Conservation (phyloP, 1,140 invertebrate genomes). For the Apis laboriosa region DNA sequence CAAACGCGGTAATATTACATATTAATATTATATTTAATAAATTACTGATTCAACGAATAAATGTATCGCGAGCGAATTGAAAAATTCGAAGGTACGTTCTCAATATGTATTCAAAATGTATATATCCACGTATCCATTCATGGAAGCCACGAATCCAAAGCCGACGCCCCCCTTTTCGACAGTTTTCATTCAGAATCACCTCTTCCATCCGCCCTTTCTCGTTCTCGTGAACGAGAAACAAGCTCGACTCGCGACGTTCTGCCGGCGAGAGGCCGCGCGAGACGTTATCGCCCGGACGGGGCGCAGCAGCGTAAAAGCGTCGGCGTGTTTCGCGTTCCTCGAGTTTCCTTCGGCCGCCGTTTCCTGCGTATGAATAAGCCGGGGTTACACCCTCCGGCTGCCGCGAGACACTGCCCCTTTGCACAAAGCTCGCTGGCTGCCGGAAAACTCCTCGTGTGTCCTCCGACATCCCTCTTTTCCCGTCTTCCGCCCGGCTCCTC, state of each 20-base stretch:
- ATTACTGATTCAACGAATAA: too few relatives aligned
- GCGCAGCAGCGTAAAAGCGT: conserved; percentile 54
- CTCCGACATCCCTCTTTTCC: conserved; percentile 51
- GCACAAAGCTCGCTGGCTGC: conserved; percentile 66
- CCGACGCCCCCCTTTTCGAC: not conserved
- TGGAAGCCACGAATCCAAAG: too few relatives aligned
- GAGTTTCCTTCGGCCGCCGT: conserved; percentile 74
- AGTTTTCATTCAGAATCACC: conserved; percentile 25
- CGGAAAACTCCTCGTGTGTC: conserved; percentile 72
- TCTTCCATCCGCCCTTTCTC: not conserved
- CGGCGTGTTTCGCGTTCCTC: conserved; percentile 74
- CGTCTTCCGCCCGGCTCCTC: conserved; percentile 13
- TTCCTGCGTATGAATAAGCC: conserved; percentile 78
- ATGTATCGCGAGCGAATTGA: too few relatives aligned
- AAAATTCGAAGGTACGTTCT: too few relatives aligned
- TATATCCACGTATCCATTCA: too few relatives aligned
- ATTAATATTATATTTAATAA: too few relatives aligned
- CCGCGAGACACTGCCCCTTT: conserved; percentile 74
- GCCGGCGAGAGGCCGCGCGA: conserved; percentile 33
- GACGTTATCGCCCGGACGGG: conserved; percentile 64
- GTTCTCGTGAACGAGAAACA: not conserved
- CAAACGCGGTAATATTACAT: too few relatives aligned
- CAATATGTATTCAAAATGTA: too few relatives aligned
- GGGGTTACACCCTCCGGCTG: conserved; percentile 75
- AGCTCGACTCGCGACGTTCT: conserved; percentile 29